Evolutionary conservation across 2,113 vertebrate species (phyloP).

Genomic region (Hippolais icterina): DNA sequence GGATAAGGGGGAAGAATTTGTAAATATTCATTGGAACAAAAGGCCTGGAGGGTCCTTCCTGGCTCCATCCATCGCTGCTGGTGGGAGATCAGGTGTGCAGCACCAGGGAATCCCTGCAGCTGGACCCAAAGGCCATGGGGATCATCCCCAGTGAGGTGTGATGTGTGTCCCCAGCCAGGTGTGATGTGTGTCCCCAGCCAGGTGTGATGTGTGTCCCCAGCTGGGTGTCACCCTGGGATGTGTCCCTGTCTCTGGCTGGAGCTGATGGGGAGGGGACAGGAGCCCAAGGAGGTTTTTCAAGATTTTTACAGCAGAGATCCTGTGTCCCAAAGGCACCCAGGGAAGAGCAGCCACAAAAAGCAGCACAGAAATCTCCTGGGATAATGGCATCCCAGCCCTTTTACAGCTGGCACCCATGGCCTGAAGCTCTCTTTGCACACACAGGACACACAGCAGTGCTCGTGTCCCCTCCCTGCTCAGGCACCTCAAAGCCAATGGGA

Average conservation of each 20-base stretch:
- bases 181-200: neutral
- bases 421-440: neutral
- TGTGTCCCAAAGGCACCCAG: accelerated
- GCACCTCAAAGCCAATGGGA: accelerated
- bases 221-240: neutral
- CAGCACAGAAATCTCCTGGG: accelerated
- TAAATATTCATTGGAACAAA: neutral
- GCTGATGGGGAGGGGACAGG: neutral
- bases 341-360: accelerated
- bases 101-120: neutral
- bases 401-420: neutral
- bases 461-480: accelerated
- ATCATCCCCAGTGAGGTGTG: neutral
- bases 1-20: neutral
- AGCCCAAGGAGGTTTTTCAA: neutral
- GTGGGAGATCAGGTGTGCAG: neutral
- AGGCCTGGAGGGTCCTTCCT: neutral
- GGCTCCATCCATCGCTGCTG: accelerated
- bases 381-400: neutral
- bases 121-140: accelerated
- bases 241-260: accelerated
- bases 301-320: neutral
- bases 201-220: no score
- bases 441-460: neutral
- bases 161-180: accelerated